Conservation (phyloP, 2,113 vertebrate genomes). For the Plecotus auritus region DNA sequence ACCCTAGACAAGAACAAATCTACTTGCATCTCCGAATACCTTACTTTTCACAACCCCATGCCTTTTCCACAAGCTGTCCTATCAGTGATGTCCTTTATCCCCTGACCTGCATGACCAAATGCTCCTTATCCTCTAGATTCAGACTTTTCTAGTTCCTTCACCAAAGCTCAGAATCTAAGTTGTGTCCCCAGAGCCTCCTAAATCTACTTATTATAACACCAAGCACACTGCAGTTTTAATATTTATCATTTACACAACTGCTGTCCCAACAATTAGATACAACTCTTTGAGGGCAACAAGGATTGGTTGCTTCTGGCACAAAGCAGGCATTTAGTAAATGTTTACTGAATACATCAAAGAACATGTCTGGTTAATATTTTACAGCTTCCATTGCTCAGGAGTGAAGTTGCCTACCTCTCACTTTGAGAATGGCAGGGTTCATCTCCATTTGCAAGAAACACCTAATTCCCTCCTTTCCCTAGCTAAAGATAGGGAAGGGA, state of each 20-base stretch:
- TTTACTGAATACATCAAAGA: not conserved
- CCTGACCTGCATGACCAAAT: not conserved
- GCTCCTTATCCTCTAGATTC: not conserved
- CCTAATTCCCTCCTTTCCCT: not conserved
- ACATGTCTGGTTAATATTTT: not conserved
- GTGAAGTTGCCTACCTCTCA: conserved; percentile 13
- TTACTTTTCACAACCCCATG: not conserved
- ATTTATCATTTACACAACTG: not conserved
- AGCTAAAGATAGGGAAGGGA: not conserved
- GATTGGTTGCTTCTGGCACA: not conserved
- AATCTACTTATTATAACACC: not conserved
- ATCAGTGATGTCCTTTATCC: not conserved
- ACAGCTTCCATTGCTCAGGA: not conserved
- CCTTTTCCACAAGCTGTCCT: not conserved
- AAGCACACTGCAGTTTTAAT: not conserved
- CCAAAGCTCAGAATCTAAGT: not conserved
- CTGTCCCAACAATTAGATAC: not conserved
- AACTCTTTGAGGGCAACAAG: not conserved
- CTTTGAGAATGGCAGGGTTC: not conserved
- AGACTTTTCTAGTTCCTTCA: not conserved
- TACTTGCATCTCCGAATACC: not conserved
- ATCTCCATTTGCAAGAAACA: not conserved
- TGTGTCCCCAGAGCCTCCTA: not conserved
- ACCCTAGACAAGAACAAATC: not conserved
- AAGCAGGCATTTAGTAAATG: conserved; percentile 17